A percentile compares a stretch with the other conserved stretches of the same genome.
Evolutionary conservation across 2,797 vertebrate genomes (phyloP).

Genomic region (Sebastes reedi): DNA sequence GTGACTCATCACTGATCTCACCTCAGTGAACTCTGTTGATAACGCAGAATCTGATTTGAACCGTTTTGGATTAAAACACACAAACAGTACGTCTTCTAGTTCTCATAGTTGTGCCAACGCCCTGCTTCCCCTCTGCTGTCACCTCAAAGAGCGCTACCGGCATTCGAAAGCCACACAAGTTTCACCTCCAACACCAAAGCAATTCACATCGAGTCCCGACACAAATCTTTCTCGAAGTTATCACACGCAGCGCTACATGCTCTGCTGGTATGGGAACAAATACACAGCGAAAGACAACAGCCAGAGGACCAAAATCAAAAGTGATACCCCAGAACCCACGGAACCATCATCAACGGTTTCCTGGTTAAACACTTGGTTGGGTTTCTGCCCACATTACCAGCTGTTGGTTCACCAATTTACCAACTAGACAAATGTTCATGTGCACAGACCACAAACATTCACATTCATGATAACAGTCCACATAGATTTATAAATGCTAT

Average conservation of each 20-base stretch:
- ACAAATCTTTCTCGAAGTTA: not conserved
- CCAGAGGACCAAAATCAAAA: conserved; percentile 34
- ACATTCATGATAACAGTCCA: not conserved
- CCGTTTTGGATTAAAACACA: not conserved
- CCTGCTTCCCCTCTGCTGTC: conserved; percentile 20
- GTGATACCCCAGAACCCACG: not conserved
- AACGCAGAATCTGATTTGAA: conserved; percentile 11
- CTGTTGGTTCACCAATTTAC: conserved; percentile 39
- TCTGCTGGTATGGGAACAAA: conserved; percentile 17
- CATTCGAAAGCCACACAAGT: conserved; percentile 83
- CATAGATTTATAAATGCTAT: not conserved
- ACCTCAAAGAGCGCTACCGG: conserved; percentile 23
- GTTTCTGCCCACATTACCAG: conserved; percentile 46
- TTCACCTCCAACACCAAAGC: conserved; percentile 86
- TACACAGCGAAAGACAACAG: not conserved
- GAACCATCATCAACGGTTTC: conserved; percentile 37
- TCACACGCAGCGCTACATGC: not conserved
- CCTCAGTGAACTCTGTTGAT: not conserved
- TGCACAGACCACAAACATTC: not conserved
- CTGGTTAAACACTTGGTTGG: conserved; percentile 29
- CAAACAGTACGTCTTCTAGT: not conserved
- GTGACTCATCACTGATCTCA: conserved; percentile 18
- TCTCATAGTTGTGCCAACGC: conserved; percentile 21
- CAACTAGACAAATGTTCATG: not conserved
- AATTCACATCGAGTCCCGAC: conserved; percentile 71